Evolutionary conservation across 2,888 invertebrate species (phyloP), one percentile per base, ranked within the genome.

Genomic region (Thera obeliscata): DNA sequence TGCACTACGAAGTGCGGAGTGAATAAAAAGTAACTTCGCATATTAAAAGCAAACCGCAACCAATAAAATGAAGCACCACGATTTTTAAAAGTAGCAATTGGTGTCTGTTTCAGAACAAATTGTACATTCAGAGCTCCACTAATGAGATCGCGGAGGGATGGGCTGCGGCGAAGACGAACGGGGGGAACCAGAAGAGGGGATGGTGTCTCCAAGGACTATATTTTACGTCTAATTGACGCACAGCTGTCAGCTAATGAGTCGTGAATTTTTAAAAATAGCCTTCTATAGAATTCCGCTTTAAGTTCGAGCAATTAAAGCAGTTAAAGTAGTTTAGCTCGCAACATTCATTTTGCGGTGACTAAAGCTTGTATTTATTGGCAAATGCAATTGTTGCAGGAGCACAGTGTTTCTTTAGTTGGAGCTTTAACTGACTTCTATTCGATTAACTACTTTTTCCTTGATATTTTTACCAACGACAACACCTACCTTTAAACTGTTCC

Each of bases 171-270:
- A 74, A 78, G 78, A 78, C 76, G 70, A 72, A 61, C 75, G 75
- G 71, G 73, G 61, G 48, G 62, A 60, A 64, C 67, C 43, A 63
- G 79, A 74, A 46, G 66, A 74, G 66, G 76, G 79, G 73, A 74
- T 73, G 81, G 77, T 84, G 85, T 87, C 87, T 86, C 87, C 83
- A 76, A 84, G 86, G 89, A 87, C 91, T 87, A 90, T 93, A 92
- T 91, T 92, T 92, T 89, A 91, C 87, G 88, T 90, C 91, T 92
- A 92, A 92, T 91, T 92, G 92, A 91, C 90, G 89, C 91, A 83
- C 89, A 87, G 89, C 90, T 89, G 91, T 91, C 91, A 89, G 87
- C 84, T 91, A 91, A 91, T 90, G 89, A 92, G 90, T 87, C 86
- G 84, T 84, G 81, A 85, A 85, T 87, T 90, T 88, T 90, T 87